Percentiles rank a stretch among this genome's conserved stretches.
These are phyloP conservation scores for Drosophila pruinosa DNA, from an alignment of 1,140 invertebrate species.

Conservation along the genomic window DNA sequence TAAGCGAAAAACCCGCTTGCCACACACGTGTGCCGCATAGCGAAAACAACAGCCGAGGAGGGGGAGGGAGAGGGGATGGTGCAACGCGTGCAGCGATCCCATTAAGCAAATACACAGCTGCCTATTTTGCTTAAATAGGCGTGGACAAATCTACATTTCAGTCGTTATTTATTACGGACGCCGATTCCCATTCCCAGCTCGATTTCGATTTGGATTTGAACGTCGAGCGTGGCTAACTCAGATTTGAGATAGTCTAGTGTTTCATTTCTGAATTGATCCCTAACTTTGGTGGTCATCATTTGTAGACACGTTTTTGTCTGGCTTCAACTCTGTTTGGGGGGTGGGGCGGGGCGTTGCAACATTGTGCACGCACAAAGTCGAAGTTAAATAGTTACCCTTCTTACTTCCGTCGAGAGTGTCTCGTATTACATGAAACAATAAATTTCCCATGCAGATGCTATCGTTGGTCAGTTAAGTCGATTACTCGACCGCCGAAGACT, in stretches of 20 bases:
- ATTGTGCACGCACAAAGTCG: slow-evolving; percentile 28
- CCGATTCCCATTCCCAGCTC: neutral
- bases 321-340: slow-evolving; percentile 37
- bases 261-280: slow-evolving; percentile 19
- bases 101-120: slow-evolving; percentile 61
- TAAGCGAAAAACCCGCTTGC: slow-evolving; percentile 9
- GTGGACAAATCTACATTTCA: slow-evolving; percentile 63
- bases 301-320: slow-evolving; percentile 51
- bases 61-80: slow-evolving; percentile 21
- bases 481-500: slow-evolving; percentile 4
- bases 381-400: slow-evolving; percentile 63
- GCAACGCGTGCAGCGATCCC: slow-evolving; percentile 43
- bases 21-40: slow-evolving; percentile 9
- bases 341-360: neutral
- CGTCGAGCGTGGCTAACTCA: slow-evolving; percentile 35
- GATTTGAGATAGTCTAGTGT: slow-evolving; percentile 53
- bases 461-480: slow-evolving; percentile 26
- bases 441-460: slow-evolving; percentile 49
- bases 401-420: slow-evolving; percentile 26
- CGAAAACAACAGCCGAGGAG: too few species aligned
- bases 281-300: slow-evolving; percentile 46
- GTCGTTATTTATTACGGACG: slow-evolving; percentile 56
- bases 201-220: neutral
- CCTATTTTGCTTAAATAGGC: slow-evolving; percentile 41
- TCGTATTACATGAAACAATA: slow-evolving; percentile 49